These are phyloP conservation scores for Phenganax stokvisi DNA, from an alignment of 92 coral and sea anemone genomes.

Conservation along the genomic window DNA sequence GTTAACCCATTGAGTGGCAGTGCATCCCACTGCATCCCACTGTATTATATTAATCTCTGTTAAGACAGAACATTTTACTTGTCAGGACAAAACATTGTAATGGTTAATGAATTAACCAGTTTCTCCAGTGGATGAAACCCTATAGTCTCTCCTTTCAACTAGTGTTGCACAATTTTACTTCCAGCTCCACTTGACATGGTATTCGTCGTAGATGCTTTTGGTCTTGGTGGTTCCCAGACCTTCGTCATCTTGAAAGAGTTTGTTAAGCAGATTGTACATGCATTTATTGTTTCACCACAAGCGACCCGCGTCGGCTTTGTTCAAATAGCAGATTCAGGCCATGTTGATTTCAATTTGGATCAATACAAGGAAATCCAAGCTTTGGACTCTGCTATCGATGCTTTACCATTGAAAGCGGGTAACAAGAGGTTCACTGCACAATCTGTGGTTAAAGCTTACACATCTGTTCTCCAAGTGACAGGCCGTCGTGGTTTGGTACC, in stretches of 20 bases:
- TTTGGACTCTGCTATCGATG: slow-evolving; percentile 26
- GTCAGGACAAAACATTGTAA: too few species aligned
- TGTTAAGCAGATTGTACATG: slow-evolving; percentile 14
- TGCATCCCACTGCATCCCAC: too few species aligned
- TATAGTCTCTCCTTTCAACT: too few species aligned
- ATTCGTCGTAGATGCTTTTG: slow-evolving; percentile 25
- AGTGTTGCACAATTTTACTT: neutral
- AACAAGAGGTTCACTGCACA: slow-evolving; percentile 5
- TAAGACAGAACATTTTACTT: too few species aligned
- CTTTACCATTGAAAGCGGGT: slow-evolving; percentile 1
- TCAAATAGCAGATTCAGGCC: slow-evolving; percentile 28
- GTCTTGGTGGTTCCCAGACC: slow-evolving; percentile 15
- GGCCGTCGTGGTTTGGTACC: slow-evolving; percentile 39
- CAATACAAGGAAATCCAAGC: slow-evolving; percentile 18
- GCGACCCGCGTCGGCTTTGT: slow-evolving; percentile 11
- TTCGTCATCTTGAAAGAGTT: slow-evolving; percentile 20
- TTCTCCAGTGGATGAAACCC: too few species aligned
- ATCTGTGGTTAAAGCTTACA: neutral
- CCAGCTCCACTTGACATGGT: slow-evolving; percentile 34
- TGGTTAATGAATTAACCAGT: too few species aligned
- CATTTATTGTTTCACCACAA: slow-evolving; percentile 19
- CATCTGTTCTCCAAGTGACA: neutral
- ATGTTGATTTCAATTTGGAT: slow-evolving; percentile 17
- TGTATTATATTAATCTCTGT: too few species aligned
- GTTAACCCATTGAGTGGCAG: too few species aligned